Evolutionary conservation across 2,797 vertebrate genomes (phyloP), one percentile per base, ranked within the genome.

Genomic region (Eupleurogrammus muticus): DNA sequence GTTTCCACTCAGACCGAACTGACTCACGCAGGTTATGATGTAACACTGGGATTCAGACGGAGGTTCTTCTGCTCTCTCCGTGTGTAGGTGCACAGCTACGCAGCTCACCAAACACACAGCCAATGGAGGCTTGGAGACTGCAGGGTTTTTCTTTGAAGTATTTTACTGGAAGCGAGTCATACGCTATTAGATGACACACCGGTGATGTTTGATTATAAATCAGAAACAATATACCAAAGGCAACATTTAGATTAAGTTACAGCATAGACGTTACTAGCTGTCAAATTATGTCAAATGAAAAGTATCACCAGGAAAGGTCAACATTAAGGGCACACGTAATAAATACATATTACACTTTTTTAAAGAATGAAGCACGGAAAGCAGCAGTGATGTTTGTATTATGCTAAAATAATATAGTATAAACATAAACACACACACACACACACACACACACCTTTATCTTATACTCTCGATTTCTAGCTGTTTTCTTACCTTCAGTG

Each of bases 21-120:
- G 87, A 87, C 74, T 86, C 84, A 81, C 62, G 60, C 80, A 83
- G 75, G 68, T 79, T 86, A 80, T 91, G 81, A 89, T 81, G 76
- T 85, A 87, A 89, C 70, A 32, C 53, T 54, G 1, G 53, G 10
- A 77, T 61, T 52, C 21, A 64, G 51, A 60, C 19, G n/a, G 19
- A 32, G 57, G 35, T 28, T 50, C 1, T 1, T 46, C 8, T 48
- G 19, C 19, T 35, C 35, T 66, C 19, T 1, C 4, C 38, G 0
- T 5, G 23, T 50, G 42, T 21, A 12, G 13, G 20, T 34, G 62
- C n/a, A 36, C 24, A 36, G 49, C 49, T 20, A 6, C 21, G 52
- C 49, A 54, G 42, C 5, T 20, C 70, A 48, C 24, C 24, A 32
- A 51, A 65, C 49, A 55, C 42, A 21, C 44, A 47, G 4, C 20